Evolutionary conservation across 2,113 vertebrate species (phyloP).

Genomic region (Ciconia boyciana): DNA sequence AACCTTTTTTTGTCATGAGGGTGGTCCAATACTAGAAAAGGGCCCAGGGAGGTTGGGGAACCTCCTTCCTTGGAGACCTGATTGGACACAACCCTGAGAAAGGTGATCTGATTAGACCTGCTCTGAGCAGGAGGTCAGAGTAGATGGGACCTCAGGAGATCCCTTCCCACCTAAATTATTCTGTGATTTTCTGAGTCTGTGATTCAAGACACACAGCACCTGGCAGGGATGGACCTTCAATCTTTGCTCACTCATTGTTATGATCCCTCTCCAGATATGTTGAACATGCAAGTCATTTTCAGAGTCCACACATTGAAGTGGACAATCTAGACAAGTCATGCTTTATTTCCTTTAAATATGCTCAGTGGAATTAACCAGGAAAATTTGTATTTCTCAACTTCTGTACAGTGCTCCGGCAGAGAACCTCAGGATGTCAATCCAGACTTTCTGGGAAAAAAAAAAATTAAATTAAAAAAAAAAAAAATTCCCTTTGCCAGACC

Average conservation of each 20-base stretch:
- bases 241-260: neutral
- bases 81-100: neutral
- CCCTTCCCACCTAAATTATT: neutral
- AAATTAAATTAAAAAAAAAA: neutral
- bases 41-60: neutral
- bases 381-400: neutral
- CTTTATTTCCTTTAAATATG: neutral
- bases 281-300: neutral
- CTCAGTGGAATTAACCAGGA: neutral
- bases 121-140: neutral
- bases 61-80: neutral
- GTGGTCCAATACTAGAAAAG: neutral
- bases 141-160: neutral
- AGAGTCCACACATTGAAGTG: neutral
- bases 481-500: neutral
- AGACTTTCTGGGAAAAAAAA: neutral
- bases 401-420: neutral
- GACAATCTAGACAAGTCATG: neutral
- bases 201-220: neutral
- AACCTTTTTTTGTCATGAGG: neutral
- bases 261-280: neutral
- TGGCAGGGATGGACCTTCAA: neutral
- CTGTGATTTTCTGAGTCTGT: neutral
- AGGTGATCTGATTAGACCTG: neutral
- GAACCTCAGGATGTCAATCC: neutral